These are phyloP conservation scores for Enhydra lutris DNA, from an alignment of 2,113 vertebrate genomes.

Conservation along the genomic window DNA sequence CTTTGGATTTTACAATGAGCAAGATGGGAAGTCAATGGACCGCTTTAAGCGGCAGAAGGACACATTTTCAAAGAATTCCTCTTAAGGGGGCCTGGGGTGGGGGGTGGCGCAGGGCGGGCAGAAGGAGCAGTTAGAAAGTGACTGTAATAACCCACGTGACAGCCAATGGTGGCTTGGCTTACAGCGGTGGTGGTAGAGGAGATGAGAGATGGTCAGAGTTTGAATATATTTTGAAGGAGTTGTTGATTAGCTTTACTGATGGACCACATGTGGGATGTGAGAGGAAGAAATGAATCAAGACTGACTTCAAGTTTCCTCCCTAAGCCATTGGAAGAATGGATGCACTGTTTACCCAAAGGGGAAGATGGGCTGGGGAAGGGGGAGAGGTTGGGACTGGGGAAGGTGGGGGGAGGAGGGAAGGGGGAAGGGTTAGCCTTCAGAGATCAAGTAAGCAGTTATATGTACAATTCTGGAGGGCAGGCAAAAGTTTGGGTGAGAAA, in stretches of 20 bases:
- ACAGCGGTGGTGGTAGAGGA: not conserved
- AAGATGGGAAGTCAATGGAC: not conserved
- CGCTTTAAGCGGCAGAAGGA: not conserved
- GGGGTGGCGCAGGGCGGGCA: not conserved
- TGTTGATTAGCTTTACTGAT: not conserved
- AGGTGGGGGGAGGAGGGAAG: accelerated
- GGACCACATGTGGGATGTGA: not conserved
- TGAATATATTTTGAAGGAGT: not conserved
- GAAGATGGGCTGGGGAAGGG: too few relatives aligned
- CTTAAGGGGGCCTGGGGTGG: not conserved
- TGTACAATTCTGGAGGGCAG: not conserved
- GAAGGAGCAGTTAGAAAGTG: not conserved
- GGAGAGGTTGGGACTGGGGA: not conserved
- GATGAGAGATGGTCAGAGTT: not conserved
- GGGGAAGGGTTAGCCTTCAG: not conserved
- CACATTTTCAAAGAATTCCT: not conserved
- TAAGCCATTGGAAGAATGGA: not conserved
- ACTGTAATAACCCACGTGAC: not conserved
- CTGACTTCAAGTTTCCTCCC: not conserved
- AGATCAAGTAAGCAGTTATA: not conserved
- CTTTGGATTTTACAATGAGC: not conserved
- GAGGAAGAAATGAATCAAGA: not conserved
- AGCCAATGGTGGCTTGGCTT: too few relatives aligned
- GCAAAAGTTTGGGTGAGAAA: not conserved
- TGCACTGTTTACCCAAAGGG: too few relatives aligned